Evolutionary conservation across 2,113 vertebrate genomes (phyloP), one percentile per base, ranked within the genome.

Genomic region (Nerophis lumbriciformis): DNA sequence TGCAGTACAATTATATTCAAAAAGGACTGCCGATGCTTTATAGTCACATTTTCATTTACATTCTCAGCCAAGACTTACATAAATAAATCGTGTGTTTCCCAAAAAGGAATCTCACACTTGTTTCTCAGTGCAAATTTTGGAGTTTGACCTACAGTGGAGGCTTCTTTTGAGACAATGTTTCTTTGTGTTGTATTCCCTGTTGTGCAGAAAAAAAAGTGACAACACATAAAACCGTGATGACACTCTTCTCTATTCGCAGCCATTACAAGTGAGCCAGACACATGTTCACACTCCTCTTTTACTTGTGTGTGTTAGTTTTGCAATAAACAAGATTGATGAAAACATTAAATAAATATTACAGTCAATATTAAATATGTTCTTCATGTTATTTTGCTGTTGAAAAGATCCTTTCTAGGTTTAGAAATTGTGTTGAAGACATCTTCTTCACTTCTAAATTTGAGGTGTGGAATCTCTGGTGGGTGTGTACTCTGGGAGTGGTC

Each of bases 121-220:
- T 6, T 8, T 16, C 11, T 36, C 28, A 53, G 52, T 13, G 28
- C 28, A 53, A 36, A 53, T 8, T 53, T 13, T 37, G 2, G 14
- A 5, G 9, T 53, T 53, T 35, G 5, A 53, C 52, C 28, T 13
- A 53, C 28, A 11, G 28, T 53, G 15, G 28, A 53, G 35, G 52
- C 19, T 53, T 36, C 28, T 28, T 36, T 53, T 15, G 52, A n/a
- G 11, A 55, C 35, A 38, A 15, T 36, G 28, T 36, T 53, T 53
- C 19, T 54, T 37, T 55, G 53, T 38, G 36, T 39, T 55, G 53
- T 55, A 39, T 39, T 55, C 36, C 36, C 36, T 16, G 14, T 8
- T 38, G 53, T 16, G 50, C 9, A 60, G 47, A 21, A 60, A 65
- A 65, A 48, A 59, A 53, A 15, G 53, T 39, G 53, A 55, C 53